Base-by-base conservation (phyloP, 1,140 invertebrate genomes). In the Hyles euphorbiae region DNA sequence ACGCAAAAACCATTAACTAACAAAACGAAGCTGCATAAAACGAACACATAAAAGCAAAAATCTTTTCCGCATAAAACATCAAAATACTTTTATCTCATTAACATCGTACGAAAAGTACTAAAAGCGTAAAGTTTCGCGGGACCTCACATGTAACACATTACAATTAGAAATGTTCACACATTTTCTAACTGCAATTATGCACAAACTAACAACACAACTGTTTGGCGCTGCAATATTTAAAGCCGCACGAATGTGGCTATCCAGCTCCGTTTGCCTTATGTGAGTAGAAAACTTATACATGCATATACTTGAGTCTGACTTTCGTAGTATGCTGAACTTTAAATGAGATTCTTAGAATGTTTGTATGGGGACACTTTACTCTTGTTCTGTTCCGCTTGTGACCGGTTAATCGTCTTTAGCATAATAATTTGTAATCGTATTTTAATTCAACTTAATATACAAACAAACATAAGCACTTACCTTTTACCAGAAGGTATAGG, bases 331-430 rank as follows among this genome's bases (percentile, higher is more conserved):
- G 64, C 58, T 71, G 64, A 74, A 74, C 68, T 74, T 74, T 71
- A 74, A 74, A 74, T 68, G 64, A 69, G 72, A 74, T 71, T 71
- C 68, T 71, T 65, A 58, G 59, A 67, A 69, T 69, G 72, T 74
- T 74, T 68, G 66, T 67, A 68, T 66, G 64, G 63, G 52, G 72
- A 68, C 58, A 67, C 60, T 68, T 68, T 66, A 67, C 50, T 53
- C 54, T 66, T 68, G 56, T 53, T n/a, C 32, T 51, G 50, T 56
- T 62, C 59, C 56, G 50, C 53, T 65, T 68, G 53, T 33, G n/a
- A 61, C 57, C 43, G 12, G 40, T 46, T 58, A 32, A 7, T 12
- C 34, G 52, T 6, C 34, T 55, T 10, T 3, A 8, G 9, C 45
- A 34, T 54, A 54, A 62, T 33, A 58, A 53, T 57, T 53, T 8